Evolutionary conservation across 2,113 vertebrate species (phyloP).

Genomic region (Rafetus swinhoei): DNA sequence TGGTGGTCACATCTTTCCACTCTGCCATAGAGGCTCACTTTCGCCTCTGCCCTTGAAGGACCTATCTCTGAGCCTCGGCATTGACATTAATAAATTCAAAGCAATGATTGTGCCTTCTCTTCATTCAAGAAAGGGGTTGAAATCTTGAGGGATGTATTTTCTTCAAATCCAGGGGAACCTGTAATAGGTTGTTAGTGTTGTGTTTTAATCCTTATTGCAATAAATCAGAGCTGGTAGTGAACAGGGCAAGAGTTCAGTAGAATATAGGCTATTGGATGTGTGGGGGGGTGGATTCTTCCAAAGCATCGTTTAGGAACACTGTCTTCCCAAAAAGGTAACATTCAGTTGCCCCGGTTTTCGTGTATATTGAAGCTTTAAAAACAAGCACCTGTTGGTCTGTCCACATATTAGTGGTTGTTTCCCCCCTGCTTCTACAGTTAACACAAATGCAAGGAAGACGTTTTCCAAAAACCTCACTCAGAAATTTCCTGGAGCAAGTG

Average conservation of each 20-base stretch:
- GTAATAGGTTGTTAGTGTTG: not conserved
- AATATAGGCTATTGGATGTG: not conserved
- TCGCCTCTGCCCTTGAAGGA: not conserved
- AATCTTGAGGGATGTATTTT: not conserved
- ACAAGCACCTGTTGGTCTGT: not conserved
- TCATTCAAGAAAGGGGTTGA: not conserved
- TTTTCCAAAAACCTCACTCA: accelerated
- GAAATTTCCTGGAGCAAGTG: not conserved
- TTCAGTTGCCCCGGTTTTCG: not conserved
- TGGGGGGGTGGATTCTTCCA: not conserved
- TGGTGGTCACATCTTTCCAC: no score
- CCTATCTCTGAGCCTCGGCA: not conserved
- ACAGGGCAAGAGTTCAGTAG: not conserved
- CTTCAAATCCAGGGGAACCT: not conserved
- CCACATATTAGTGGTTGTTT: not conserved
- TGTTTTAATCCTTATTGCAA: not conserved
- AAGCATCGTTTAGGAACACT: not conserved
- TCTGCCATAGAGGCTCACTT: no score
- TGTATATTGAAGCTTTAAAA: not conserved
- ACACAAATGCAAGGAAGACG: accelerated
- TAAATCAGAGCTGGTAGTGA: accelerated
- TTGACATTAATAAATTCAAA: not conserved
- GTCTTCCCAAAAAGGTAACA: not conserved
- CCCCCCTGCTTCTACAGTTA: not conserved
- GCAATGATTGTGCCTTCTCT: not conserved